Evolutionary conservation across 2,888 invertebrate genomes (phyloP).

Genomic region (Mythimna lalbum): DNA sequence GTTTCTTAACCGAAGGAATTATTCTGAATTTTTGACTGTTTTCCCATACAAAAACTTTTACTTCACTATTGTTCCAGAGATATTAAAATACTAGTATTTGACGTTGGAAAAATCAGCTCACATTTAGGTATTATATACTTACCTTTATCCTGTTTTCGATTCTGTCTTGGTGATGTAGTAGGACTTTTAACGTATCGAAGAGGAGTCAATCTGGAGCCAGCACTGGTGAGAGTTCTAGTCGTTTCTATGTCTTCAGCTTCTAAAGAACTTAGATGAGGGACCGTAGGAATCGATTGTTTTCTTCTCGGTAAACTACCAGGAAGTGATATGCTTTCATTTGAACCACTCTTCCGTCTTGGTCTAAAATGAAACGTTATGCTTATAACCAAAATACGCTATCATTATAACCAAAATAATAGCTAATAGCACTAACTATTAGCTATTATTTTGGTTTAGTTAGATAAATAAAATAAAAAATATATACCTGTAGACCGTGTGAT

Average conservation of each 20-base stretch:
- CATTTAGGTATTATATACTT: conserved; percentile 26
- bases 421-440: too few relatives aligned
- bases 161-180: conserved; percentile 89
- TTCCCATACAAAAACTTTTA: neutral
- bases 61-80: neutral
- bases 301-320: conserved; percentile 92
- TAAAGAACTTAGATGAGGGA: conserved; percentile 86
- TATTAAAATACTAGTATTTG: neutral
- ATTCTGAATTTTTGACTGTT: neutral
- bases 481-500: conserved; percentile 86
- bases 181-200: conserved; percentile 85
- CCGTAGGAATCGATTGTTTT: conserved; percentile 89
- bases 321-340: conserved; percentile 92
- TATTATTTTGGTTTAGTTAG: neutral
- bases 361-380: conserved; percentile 65
- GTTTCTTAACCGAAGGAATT: neutral
- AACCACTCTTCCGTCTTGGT: conserved; percentile 87
- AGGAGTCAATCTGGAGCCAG: conserved; percentile 87
- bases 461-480: neutral
- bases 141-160: conserved; percentile 85
- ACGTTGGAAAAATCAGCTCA: conserved; percentile 7
- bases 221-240: conserved; percentile 86
- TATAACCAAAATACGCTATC: too few relatives aligned
- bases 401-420: too few relatives aligned
- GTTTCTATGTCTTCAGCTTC: conserved; percentile 89